Percentiles rank a stretch among this genome's conserved stretches.
Conservation (phyloP, 2,888 invertebrate genomes). For the Nomada hirtipes region DNA sequence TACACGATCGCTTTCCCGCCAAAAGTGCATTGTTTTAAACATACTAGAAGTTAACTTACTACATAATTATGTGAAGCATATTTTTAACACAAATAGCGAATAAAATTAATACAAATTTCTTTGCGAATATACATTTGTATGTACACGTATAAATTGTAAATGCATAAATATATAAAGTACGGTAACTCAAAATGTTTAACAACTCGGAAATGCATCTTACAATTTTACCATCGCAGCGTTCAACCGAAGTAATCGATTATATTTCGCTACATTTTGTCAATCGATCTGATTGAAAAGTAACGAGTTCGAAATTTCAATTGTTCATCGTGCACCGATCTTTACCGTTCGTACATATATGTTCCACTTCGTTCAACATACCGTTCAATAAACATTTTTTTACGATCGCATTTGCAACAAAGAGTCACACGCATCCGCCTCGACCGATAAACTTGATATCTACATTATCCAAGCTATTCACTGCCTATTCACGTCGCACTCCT, state of each 20-base stretch:
- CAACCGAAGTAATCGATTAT: constrained; percentile 6
- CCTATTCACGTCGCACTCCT: constrained; percentile 26
- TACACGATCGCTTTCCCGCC: too few relatives aligned
- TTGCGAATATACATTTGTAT: too few relatives aligned
- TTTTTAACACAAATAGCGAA: too few relatives aligned
- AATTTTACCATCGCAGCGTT: constrained; percentile 48
- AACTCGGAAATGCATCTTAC: not conserved
- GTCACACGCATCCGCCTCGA: constrained; percentile 18
- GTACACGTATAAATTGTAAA: too few relatives aligned
- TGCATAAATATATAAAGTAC: too few relatives aligned
- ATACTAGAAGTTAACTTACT: too few relatives aligned
- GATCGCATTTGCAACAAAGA: not conserved
- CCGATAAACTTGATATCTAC: constrained; percentile 32
- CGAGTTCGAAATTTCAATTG: not conserved
- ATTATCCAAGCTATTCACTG: constrained; percentile 34
- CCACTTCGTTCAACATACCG: not conserved
- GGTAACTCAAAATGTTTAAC: not conserved
- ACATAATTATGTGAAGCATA: too few relatives aligned
- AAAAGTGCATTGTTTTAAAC: too few relatives aligned
- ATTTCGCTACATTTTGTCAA: not conserved
- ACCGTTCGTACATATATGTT: not conserved
- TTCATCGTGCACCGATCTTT: not conserved
- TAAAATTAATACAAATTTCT: too few relatives aligned
- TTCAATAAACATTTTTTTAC: not conserved
- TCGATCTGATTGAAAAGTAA: not conserved